Evolutionary conservation across 30 jellyfish, hydroid and myxozoan genomes (phyloP).

Genomic region (Sanderia malayensis): DNA sequence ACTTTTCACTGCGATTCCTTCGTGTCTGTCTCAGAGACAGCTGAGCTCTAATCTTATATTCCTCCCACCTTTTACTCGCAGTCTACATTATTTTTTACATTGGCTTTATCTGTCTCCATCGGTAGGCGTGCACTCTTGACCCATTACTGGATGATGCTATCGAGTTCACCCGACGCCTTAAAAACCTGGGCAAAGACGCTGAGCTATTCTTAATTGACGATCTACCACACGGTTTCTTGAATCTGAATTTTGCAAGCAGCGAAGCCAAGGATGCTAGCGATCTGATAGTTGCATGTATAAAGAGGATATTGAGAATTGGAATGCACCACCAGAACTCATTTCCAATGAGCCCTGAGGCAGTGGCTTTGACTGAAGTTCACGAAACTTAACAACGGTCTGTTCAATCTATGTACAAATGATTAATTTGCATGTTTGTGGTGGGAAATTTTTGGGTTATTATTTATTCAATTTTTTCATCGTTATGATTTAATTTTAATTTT

Average conservation of each 20-base stretch:
- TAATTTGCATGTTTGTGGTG: no score
- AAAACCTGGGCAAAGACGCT: conserved; percentile 50
- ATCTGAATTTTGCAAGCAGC: conserved; percentile 76
- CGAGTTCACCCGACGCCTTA: conserved; percentile 75
- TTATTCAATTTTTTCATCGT: no score
- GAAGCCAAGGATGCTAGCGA: conserved; percentile 96
- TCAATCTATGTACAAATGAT: no score
- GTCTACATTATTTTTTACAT: no score
- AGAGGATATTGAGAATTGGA: conserved; percentile 71
- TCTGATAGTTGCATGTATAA: conserved; percentile 83
- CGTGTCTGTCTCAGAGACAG: no score
- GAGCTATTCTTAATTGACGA: conserved; percentile 89
- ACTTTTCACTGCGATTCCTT: no score
- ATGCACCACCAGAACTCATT: conserved; percentile 64
- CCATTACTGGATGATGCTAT: conserved; percentile 97
- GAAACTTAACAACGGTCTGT: no score
- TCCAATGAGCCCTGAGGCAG: conserved; percentile 51
- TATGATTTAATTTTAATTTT: no score
- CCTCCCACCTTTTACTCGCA: no score
- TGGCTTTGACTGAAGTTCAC: no score
- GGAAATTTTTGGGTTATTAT: no score
- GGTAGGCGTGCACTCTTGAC: conserved; percentile 93
- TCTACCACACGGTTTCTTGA: conserved; percentile 96
- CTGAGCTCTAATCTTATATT: no score
- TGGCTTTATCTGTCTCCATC: neutral